Conservation (phyloP, 30 jellyfish, hydroid and myxozoan genomes). For the Aurelia sp. region DNA sequence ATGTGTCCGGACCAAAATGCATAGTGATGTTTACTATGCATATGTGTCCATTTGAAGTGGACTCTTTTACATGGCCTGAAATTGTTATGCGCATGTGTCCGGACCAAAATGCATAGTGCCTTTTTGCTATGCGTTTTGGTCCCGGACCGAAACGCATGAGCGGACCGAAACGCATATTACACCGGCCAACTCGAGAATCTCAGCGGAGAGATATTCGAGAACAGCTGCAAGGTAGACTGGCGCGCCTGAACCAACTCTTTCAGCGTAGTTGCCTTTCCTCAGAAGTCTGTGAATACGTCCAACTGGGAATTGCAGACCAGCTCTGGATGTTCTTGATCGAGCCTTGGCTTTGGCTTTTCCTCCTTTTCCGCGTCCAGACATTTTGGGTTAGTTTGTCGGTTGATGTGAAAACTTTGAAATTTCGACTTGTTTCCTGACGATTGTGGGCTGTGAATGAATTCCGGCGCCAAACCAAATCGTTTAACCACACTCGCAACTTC, state of each 20-base stretch:
- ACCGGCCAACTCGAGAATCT: conserved; percentile 96
- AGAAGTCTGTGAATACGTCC: conserved; percentile 91
- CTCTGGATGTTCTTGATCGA: conserved; percentile 82
- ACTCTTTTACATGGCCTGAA: too few relatives aligned
- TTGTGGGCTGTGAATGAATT: too few relatives aligned
- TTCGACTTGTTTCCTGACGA: too few relatives aligned
- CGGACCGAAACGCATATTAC: too few relatives aligned
- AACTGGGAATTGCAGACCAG: conserved; percentile 97
- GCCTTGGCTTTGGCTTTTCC: conserved; percentile 85
- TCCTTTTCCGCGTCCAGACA: conserved; percentile 99
- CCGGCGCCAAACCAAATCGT: too few relatives aligned
- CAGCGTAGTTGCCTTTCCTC: conserved; percentile 87
- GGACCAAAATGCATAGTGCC: conserved; percentile 66
- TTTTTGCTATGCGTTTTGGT: conserved; percentile 94
- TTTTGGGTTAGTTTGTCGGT: conserved; percentile 4
- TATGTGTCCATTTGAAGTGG: too few relatives aligned
- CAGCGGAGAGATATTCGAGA: conserved; percentile 94
- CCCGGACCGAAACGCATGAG: too few relatives aligned
- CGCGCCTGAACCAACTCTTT: conserved; percentile 94
- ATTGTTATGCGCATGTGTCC: too few relatives aligned
- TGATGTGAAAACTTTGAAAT: too few relatives aligned
- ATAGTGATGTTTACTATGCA: too few relatives aligned
- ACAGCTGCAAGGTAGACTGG: conserved; percentile 98
- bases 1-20: too few relatives aligned
- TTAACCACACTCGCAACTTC: too few relatives aligned